phyloP scores from a whole-genome alignment of 1,140 invertebrate species.

The Dufourea novaeangliae region DNA sequence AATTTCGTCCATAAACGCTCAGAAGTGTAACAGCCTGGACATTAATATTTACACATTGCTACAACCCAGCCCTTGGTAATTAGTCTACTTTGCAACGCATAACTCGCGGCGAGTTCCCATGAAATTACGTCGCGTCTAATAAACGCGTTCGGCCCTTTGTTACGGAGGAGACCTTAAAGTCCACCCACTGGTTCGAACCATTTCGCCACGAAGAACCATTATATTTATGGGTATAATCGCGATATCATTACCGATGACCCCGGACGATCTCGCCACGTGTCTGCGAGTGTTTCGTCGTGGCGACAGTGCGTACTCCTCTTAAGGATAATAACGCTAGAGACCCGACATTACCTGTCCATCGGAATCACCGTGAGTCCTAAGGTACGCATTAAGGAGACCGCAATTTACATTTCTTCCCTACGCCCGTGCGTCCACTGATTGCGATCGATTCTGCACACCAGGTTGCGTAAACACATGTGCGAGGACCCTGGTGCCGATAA shows the following conservation, averaged over 20 bases:
- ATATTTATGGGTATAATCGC: background rate
- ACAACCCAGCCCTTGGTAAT: background rate
- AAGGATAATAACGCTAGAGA: background rate
- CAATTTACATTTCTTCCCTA: constrained; percentile 71
- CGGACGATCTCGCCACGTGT: background rate
- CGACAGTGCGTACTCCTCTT: background rate
- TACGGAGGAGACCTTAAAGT: background rate
- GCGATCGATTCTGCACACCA: constrained; percentile 42
- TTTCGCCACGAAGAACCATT: background rate
- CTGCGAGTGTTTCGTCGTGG: background rate
- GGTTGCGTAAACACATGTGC: constrained; percentile 22
- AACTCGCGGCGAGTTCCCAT: background rate
- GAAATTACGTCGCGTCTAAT: background rate
- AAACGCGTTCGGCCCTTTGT: background rate
- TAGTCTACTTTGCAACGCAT: constrained; percentile 10
- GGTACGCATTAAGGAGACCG: constrained; percentile 18
- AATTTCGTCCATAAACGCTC: background rate
- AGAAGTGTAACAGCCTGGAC: background rate
- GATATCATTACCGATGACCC: background rate
- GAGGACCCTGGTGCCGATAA: background rate
- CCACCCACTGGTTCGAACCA: background rate
- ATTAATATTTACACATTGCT: constrained; percentile 25
- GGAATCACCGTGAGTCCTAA: constrained; percentile 8
- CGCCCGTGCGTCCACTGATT: constrained; percentile 46
- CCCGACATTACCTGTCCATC: background rate